These are phyloP conservation scores for Cremastobaeus sp. DNA, from an alignment of 2,888 invertebrate species.

Conservation along the genomic window DNA sequence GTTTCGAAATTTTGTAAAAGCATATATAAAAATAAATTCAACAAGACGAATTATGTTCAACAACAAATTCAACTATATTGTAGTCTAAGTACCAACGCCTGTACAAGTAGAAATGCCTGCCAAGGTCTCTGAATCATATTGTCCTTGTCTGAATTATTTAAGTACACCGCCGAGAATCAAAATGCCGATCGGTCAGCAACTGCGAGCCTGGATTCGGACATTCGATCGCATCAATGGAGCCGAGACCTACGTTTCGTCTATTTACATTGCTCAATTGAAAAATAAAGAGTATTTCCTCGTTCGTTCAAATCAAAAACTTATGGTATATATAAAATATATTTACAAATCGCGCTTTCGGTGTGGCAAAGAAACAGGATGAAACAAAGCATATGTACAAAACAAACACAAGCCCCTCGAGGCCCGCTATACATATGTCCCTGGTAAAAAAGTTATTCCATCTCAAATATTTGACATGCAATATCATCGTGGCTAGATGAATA, in stretches of 20 bases:
- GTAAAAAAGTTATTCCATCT: slow-evolving; percentile 6
- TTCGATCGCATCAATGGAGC: slow-evolving; percentile 21
- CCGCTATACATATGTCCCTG: not conserved
- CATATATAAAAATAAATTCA: slow-evolving; percentile 57
- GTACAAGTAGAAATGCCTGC: slow-evolving; percentile 51
- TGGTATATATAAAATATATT: slow-evolving; percentile 39
- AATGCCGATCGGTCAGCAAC: slow-evolving; percentile 15
- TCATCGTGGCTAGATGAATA: no score
- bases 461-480: no score
- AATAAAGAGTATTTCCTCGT: slow-evolving; percentile 23
- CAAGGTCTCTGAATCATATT: slow-evolving; percentile 36
- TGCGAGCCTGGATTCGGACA: slow-evolving; percentile 17
- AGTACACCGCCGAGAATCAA: slow-evolving; percentile 42
- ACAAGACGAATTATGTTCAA: slow-evolving; percentile 48
- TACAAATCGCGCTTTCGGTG: slow-evolving; percentile 22
- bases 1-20: slow-evolving; percentile 46
- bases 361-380: slow-evolving; percentile 30
- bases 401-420: slow-evolving; percentile 16
- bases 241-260: slow-evolving; percentile 3
- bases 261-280: slow-evolving; percentile 40
- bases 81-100: slow-evolving; percentile 52
- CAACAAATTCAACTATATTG: slow-evolving; percentile 49
- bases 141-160: slow-evolving; percentile 52
- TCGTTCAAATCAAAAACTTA: slow-evolving; percentile 24
- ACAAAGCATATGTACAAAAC: slow-evolving; percentile 44